These are phyloP conservation scores for Dromius quadrimaculatus DNA, from an alignment of 2,888 invertebrate species.

Conservation along the genomic window DNA sequence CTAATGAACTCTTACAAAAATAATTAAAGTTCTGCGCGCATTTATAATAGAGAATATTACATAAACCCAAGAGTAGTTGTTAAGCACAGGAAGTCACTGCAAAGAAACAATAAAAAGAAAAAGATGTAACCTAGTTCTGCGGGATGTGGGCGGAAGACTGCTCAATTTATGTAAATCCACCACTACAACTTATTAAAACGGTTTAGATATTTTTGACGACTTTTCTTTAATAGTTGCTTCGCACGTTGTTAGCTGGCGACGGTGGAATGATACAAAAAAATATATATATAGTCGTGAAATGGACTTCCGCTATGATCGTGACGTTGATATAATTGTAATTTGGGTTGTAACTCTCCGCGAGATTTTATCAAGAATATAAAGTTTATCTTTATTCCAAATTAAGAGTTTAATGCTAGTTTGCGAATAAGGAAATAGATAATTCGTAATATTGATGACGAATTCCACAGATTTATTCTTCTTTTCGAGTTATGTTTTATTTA, in stretches of 20 bases:
- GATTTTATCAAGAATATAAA: not conserved
- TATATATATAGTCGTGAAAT: constrained; percentile 30
- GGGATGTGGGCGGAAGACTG: constrained; percentile 24
- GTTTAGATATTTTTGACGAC: constrained; percentile 19
- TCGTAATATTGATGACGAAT: no score
- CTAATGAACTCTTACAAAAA: constrained; percentile 32
- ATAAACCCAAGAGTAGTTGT: constrained; percentile 9
- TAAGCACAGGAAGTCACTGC: constrained; percentile 43
- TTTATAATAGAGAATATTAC: constrained; percentile 28
- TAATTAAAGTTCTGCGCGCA: constrained; percentile 15
- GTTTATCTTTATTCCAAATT: not conserved
- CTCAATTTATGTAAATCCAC: constrained; percentile 21
- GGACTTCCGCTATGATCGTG: constrained; percentile 26
- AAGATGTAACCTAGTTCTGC: constrained; percentile 30
- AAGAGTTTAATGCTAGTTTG: no score
- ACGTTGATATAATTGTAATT: constrained; percentile 45
- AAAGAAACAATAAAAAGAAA: constrained; percentile 30
- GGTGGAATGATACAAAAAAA: constrained; percentile 18
- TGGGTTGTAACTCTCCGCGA: constrained; percentile 5
- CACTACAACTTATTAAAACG: not conserved
- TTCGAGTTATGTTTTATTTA: no score
- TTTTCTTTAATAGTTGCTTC: constrained; percentile 25
- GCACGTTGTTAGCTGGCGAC: constrained; percentile 21
- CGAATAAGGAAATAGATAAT: not conserved
- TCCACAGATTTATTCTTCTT: no score